Percentiles rank a stretch among this genome's conserved stretches.
phyloP scores from a whole-genome alignment of 2,888 invertebrate species.

The Cephus sareptanus region DNA sequence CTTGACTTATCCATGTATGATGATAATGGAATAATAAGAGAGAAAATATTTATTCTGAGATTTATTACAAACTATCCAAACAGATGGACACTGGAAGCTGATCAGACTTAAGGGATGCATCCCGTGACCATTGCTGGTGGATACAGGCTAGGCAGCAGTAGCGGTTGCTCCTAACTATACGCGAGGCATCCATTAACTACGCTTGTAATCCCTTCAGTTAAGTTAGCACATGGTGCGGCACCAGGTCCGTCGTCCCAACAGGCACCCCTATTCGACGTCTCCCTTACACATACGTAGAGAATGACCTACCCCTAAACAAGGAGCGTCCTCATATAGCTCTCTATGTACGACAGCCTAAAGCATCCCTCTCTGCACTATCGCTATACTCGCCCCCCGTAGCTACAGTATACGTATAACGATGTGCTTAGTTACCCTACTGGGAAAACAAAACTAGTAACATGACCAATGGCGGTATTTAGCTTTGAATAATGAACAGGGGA shows the following conservation, averaged over 20 bases:
- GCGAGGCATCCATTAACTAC: constrained; percentile 63
- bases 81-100: background rate
- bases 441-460: constrained; percentile 15
- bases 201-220: constrained; percentile 63
- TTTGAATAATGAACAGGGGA: constrained; percentile 54
- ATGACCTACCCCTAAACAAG: background rate
- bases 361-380: background rate
- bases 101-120: background rate
- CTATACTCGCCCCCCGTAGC: background rate
- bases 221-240: constrained; percentile 62
- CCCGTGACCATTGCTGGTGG: background rate
- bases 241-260: constrained; percentile 45
- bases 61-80: background rate
- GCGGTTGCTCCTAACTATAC: constrained; percentile 33
- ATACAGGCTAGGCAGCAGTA: background rate
- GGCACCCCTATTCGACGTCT: constrained; percentile 7
- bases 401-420: background rate
- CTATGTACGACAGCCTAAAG: background rate
- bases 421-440: background rate
- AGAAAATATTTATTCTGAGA: background rate
- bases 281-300: background rate
- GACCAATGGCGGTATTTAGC: constrained; percentile 55
- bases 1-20: background rate
- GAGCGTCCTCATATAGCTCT: background rate
- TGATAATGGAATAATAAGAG: background rate